Percentiles rank a stretch among this genome's conserved stretches.
Conservation (phyloP, 2,888 invertebrate species). For the Amiota mariae region DNA sequence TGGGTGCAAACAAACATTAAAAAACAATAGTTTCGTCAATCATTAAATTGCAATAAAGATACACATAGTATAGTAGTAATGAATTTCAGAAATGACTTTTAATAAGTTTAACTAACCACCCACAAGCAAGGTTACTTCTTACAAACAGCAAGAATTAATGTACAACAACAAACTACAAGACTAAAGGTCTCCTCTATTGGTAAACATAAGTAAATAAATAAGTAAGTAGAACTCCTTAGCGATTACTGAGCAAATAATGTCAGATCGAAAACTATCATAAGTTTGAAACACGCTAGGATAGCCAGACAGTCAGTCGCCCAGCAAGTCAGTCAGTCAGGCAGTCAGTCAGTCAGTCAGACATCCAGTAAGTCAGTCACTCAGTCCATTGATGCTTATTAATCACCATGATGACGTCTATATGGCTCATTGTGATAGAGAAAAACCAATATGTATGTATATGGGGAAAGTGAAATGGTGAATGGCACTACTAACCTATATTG, state of each 20-base stretch:
- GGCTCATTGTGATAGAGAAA: too few relatives aligned
- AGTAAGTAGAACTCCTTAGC: slow-evolving; percentile 22
- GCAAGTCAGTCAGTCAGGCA: too few relatives aligned
- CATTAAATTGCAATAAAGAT: slow-evolving; percentile 1
- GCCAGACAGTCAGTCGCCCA: too few relatives aligned
- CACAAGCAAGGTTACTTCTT: slow-evolving; percentile 3
- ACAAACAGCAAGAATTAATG: not conserved
- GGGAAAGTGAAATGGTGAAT: slow-evolving; percentile 6
- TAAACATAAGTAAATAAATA: slow-evolving; percentile 19
- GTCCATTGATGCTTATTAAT: too few relatives aligned
- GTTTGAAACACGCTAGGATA: too few relatives aligned
- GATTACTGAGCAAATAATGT: slow-evolving; percentile 17
- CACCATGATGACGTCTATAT: too few relatives aligned
- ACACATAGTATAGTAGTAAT: not conserved
- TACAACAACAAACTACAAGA: too few relatives aligned
- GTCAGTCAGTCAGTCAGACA: too few relatives aligned
- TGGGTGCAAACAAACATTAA: not conserved
- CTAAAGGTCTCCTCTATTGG: too few relatives aligned
- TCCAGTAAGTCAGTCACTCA: too few relatives aligned
- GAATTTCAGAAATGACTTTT: not conserved
- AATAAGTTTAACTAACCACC: not conserved
- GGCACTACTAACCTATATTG: slow-evolving; percentile 33
- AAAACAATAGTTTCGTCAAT: slow-evolving; percentile 5
- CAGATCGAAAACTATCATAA: not conserved
- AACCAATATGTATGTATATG: too few relatives aligned